Percentiles rank a stretch among this genome's conserved stretches.
phyloP scores from a whole-genome alignment of 2,113 vertebrate genomes.

The Plestiodon gilberti region DNA sequence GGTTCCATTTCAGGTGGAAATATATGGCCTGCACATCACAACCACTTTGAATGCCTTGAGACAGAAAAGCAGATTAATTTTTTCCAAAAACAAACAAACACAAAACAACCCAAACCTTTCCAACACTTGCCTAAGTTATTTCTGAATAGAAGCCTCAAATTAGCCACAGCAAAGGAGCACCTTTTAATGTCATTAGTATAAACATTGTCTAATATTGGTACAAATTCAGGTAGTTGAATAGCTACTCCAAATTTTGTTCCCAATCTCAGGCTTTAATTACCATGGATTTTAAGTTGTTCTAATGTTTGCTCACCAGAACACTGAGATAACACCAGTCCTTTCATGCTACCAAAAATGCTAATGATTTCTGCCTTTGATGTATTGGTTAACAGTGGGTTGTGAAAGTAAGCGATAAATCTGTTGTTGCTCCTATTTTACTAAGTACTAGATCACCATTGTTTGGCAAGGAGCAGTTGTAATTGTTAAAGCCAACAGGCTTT shows the following conservation, averaged over 20 bases:
- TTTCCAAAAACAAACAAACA: too few species aligned
- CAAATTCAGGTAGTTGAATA: constrained; percentile 3
- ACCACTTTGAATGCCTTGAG: not conserved
- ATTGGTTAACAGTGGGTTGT: not conserved
- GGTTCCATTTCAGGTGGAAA: not conserved
- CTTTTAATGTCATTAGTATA: not conserved
- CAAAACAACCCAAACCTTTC: not conserved
- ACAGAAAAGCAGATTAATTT: not conserved
- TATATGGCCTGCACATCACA: not conserved
- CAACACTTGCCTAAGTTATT: not conserved
- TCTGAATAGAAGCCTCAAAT: not conserved
- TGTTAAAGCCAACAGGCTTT: not conserved
- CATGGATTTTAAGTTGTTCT: constrained; percentile 19
- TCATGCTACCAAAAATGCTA: constrained; percentile 25
- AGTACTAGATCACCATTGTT: constrained; percentile 28
- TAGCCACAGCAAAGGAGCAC: not conserved
- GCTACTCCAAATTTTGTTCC: constrained; percentile 5
- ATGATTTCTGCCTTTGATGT: constrained; percentile 10
- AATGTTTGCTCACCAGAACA: constrained; percentile 36
- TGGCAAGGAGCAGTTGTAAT: constrained; percentile 4
- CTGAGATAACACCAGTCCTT: constrained; percentile 12
- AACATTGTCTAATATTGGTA: not conserved
- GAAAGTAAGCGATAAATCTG: not conserved
- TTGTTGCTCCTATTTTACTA: constrained; percentile 18
- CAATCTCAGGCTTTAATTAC: constrained; percentile 14